These are phyloP conservation scores for Neelides sp. DNA, from an alignment of 1,140 invertebrate species.

Conservation along the genomic window DNA sequence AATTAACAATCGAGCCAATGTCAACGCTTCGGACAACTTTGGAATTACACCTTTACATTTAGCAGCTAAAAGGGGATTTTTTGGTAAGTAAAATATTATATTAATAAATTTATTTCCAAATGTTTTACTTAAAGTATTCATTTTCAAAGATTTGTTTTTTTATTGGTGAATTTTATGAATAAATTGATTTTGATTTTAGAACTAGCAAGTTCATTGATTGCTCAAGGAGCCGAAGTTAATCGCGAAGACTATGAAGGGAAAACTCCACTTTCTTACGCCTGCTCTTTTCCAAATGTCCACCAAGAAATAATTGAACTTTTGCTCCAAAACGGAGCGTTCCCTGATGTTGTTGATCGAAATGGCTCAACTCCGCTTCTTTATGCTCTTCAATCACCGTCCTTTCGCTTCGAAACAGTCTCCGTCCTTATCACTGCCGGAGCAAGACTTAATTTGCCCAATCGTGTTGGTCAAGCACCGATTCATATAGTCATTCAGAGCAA, in stretches of 20 bases:
- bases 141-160: background rate
- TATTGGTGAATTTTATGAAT: background rate
- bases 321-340: conserved; percentile 17
- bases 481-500: conserved; percentile 20
- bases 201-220: conserved; percentile 6
- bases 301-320: conserved; percentile 15
- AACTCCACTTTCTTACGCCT: conserved; percentile 17
- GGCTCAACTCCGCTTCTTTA: conserved; percentile 16
- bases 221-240: conserved; percentile 20
- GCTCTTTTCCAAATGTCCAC: conserved; percentile 2
- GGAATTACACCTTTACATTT: conserved; percentile 20
- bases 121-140: conserved; percentile 4
- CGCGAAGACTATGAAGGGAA: conserved; percentile 13
- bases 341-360: conserved; percentile 8
- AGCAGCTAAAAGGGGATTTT: conserved; percentile 15
- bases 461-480: conserved; percentile 18
- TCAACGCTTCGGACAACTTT: conserved; percentile 18
- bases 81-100: conserved; percentile 9
- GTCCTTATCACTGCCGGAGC: conserved; percentile 9
- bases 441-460: conserved; percentile 10
- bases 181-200: conserved; percentile 7
- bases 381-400: conserved; percentile 10
- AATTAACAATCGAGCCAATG: conserved; percentile 21
- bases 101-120: too few relatives aligned
- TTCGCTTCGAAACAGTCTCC: conserved; percentile 12